Base-by-base conservation (phyloP, 2,113 vertebrate species). In the Halcyon senegalensis region DNA sequence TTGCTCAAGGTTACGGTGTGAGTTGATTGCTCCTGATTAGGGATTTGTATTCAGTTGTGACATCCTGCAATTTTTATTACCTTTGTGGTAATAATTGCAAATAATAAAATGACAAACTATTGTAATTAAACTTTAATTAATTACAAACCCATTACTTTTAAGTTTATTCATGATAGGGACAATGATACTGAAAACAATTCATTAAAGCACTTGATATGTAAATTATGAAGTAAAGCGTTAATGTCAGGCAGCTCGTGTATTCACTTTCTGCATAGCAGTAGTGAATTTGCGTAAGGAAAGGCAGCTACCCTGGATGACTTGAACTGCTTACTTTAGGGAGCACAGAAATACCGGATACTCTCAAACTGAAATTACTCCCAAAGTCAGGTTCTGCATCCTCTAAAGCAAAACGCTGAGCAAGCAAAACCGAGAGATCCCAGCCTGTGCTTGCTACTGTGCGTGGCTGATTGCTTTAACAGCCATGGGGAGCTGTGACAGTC, bases 51-150 rank as follows among this genome's bases (percentile, higher is more conserved):
- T 96, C 95, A 84, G 77, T 95, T 94, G 93, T 93, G 89, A 93
- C 70, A 93, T 59, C 84, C 94, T 75, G 77, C 60, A 46, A 44
- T 92, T 97, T 97, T 97, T 96, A 97, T 96, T 96, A 56, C 95
- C 89, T 96, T 93, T 93, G 72, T 33, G 77, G 95, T 76, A 91
- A 91, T 96, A 94, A 95, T 87, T 94, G 95, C 93, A 89, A 96
- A 97, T 95, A 97, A 96, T 97, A 96, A 96, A 97, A 91, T 91
- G 80, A 89, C 89, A 96, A 97, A 96, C 84, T 91, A 91, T 89
- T 18, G 77, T 95, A 97, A 96, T 97, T 95, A 96, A 95, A 94
- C 74, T 94, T 93, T 78, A 95, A 96, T 97, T 95, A 95, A 97
- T 95, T 97, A 92, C 96, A 72, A 78, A 82, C 55, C 87, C 93